Conservation (phyloP, 2,797 vertebrate genomes). For the Sebastes wilsoni region DNA sequence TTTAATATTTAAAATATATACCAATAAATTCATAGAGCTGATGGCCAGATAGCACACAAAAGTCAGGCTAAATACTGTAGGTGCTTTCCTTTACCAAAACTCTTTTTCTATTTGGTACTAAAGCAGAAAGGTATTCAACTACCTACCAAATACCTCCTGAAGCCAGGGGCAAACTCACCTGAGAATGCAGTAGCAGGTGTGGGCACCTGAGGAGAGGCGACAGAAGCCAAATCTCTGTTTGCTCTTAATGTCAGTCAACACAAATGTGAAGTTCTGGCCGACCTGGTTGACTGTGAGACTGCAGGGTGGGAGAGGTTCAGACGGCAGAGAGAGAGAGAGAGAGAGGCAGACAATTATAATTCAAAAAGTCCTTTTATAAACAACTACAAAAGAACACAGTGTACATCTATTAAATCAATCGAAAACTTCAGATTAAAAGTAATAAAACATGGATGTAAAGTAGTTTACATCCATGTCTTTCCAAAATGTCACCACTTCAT, state of each 20-base stretch:
- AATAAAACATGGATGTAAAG: no score
- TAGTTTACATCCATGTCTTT: background rate
- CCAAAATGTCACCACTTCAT: background rate
- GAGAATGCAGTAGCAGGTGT: slow-evolving; percentile 78
- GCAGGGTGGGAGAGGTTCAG: background rate
- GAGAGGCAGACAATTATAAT: background rate
- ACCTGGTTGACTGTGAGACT: slow-evolving; percentile 69
- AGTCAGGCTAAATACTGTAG: background rate
- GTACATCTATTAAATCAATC: background rate
- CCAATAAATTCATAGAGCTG: background rate
- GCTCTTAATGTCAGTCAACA: slow-evolving; percentile 79
- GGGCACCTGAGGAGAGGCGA: slow-evolving; percentile 73
- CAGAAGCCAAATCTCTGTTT: slow-evolving; percentile 80
- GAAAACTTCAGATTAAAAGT: no score
- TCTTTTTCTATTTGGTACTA: background rate
- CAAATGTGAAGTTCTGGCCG: slow-evolving; percentile 76
- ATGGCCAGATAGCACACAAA: background rate
- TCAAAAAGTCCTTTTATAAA: background rate
- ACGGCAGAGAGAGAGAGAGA: background rate
- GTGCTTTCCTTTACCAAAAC: background rate
- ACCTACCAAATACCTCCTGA: background rate
- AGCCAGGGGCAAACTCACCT: slow-evolving; percentile 47
- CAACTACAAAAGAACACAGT: background rate
- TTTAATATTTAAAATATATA: background rate
- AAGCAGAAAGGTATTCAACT: background rate